Conservation (phyloP, 2,888 invertebrate species). For the Apamea sordens region DNA sequence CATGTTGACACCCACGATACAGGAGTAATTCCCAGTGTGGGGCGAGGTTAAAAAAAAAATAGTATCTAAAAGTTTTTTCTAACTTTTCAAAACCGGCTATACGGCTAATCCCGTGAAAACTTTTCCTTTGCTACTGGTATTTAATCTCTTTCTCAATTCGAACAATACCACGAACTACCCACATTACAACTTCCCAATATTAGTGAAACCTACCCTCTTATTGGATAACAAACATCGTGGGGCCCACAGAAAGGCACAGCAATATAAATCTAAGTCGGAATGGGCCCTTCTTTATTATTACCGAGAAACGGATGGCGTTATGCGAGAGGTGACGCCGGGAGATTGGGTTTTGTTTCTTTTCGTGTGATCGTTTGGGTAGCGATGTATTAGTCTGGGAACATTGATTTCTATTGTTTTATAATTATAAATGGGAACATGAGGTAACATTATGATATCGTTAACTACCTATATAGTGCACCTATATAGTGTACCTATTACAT, state of each 20-base stretch:
- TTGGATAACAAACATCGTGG: conserved; percentile 52
- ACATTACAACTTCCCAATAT: conserved; percentile 9
- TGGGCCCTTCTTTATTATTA: conserved; percentile 52
- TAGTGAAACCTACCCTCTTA: conserved; percentile 43
- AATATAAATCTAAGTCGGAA: conserved; percentile 50
- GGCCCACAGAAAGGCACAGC: conserved; percentile 40
- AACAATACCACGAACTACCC: neutral
- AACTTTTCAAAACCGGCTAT: neutral
- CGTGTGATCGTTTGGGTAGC: neutral
- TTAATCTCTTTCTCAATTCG: neutral
- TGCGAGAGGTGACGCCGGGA: conserved; percentile 4
- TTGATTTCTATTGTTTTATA: neutral
- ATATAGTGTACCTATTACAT: too few species aligned
- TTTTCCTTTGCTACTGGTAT: neutral
- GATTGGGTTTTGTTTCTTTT: conserved; percentile 27
- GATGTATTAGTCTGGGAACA: neutral
- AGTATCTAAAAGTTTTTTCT: neutral
- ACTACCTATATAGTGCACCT: too few species aligned
- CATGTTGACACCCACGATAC: too few species aligned
- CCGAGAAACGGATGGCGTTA: conserved; percentile 35
- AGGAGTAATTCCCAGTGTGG: too few species aligned
- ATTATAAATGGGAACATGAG: neutral
- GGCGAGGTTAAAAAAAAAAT: too few species aligned
- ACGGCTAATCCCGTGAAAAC: neutral
- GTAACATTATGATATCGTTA: too few species aligned